Percentiles rank a stretch among this genome's conserved stretches.
phyloP scores from a whole-genome alignment of 2,113 vertebrate genomes.

The Panthera uncia region DNA sequence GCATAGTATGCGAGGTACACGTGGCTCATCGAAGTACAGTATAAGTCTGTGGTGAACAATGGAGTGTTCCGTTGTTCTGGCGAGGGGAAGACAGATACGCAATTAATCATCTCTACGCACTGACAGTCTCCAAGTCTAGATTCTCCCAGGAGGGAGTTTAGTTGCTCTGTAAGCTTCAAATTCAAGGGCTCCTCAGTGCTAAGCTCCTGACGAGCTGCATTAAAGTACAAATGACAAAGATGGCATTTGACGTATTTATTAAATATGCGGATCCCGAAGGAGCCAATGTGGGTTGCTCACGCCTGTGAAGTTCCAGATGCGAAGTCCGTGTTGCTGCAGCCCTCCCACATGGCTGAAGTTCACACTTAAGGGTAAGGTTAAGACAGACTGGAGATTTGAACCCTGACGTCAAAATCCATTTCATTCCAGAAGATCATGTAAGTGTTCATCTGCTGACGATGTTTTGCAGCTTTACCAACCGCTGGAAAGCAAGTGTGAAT shows the following conservation, averaged over 20 bases:
- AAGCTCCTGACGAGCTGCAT: slow-evolving; percentile 79
- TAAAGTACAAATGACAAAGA: slow-evolving; percentile 80
- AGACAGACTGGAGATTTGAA: not conserved
- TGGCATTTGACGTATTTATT: slow-evolving; percentile 84
- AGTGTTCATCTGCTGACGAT: not conserved
- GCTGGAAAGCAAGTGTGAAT: not conserved
- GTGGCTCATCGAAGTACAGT: slow-evolving; percentile 80
- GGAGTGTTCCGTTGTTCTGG: slow-evolving; percentile 81
- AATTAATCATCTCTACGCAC: slow-evolving; percentile 84
- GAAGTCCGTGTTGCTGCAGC: not conserved
- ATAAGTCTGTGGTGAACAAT: slow-evolving; percentile 83
- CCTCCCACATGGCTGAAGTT: not conserved
- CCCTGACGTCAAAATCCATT: not conserved
- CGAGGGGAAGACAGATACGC: slow-evolving; percentile 80
- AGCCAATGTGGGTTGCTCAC: slow-evolving; percentile 31
- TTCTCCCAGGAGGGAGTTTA: slow-evolving; percentile 83
- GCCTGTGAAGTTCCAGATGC: not conserved
- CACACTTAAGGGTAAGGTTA: not conserved
- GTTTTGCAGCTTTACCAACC: not conserved
- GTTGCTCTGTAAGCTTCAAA: slow-evolving; percentile 87
- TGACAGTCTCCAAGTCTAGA: slow-evolving; percentile 79
- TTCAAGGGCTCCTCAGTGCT: slow-evolving; percentile 84
- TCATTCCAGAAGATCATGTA: not conserved
- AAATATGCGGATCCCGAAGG: slow-evolving; percentile 77
- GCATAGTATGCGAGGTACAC: slow-evolving; percentile 76